phyloP scores from a whole-genome alignment of 1,140 invertebrate species.

The Pinna nobilis region DNA sequence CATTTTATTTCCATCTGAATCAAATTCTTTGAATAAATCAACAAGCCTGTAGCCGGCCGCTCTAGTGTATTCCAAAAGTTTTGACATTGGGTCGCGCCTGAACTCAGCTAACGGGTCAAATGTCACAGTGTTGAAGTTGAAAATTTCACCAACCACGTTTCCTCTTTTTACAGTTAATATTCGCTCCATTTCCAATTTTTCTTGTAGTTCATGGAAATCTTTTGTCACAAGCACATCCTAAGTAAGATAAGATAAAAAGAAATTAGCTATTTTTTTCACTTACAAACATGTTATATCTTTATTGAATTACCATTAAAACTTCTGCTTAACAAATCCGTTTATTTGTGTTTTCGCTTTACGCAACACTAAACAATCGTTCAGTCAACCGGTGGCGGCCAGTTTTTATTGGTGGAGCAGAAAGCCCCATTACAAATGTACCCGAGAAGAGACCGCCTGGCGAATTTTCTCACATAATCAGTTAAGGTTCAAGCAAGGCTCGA shows the following conservation, averaged over 20 bases:
- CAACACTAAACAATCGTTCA: too few relatives aligned
- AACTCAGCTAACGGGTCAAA: constrained; percentile 45
- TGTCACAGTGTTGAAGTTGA: constrained; percentile 19
- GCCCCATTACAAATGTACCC: too few relatives aligned
- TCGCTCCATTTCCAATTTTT: constrained; percentile 81
- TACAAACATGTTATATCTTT: too few relatives aligned
- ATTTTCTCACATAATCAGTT: too few relatives aligned
- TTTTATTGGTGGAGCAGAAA: too few relatives aligned
- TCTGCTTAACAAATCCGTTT: too few relatives aligned
- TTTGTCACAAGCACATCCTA: constrained; percentile 66
- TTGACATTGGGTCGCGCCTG: constrained; percentile 63
- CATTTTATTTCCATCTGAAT: constrained; percentile 58
- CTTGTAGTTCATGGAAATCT: constrained; percentile 60
- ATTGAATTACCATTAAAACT: too few relatives aligned
- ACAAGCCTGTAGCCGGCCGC: constrained; percentile 63
- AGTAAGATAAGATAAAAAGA: background rate
- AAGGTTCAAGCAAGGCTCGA: too few relatives aligned
- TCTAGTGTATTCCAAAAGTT: constrained; percentile 59
- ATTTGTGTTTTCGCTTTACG: too few relatives aligned
- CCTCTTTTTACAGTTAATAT: constrained; percentile 53
- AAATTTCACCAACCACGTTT: constrained; percentile 39
- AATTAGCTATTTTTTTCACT: too few relatives aligned
- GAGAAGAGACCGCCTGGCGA: too few relatives aligned
- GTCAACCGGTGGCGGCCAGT: too few relatives aligned
- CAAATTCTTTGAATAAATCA: constrained; percentile 70